Conservation (phyloP, 2,888 invertebrate species). For the Resseliella maxima region DNA sequence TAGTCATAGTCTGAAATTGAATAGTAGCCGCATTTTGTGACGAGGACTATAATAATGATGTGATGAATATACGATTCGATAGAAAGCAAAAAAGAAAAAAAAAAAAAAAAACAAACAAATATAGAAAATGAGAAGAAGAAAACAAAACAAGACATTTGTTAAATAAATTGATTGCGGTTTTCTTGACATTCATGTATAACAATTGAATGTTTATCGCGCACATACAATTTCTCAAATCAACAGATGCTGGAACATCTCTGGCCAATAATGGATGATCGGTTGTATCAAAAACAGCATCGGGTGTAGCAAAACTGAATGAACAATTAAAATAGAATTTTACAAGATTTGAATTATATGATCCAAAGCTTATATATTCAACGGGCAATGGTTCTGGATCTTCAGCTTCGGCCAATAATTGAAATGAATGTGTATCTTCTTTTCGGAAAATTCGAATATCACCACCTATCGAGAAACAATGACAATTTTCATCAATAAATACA, state of each 20-base stretch:
- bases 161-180: background rate
- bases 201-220: background rate
- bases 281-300: background rate
- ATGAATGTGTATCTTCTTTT: background rate
- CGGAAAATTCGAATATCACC: constrained; percentile 27
- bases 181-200: background rate
- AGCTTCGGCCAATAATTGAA: constrained; percentile 15
- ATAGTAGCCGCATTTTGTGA: constrained; percentile 20
- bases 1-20: constrained; percentile 36
- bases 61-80: background rate
- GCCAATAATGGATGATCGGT: constrained; percentile 17
- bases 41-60: constrained; percentile 27
- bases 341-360: background rate
- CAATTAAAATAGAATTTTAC: constrained; percentile 37
- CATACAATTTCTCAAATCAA: constrained; percentile 49
- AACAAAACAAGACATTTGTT: background rate
- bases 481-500: too few relatives aligned
- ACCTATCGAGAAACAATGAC: background rate
- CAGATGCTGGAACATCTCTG: background rate
- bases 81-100: background rate
- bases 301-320: constrained; percentile 26
- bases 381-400: background rate
- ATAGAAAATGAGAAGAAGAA: background rate
- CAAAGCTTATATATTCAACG: constrained; percentile 31
- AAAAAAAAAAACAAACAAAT: background rate